Evolutionary conservation across 2,797 vertebrate species (phyloP), one percentile per base, ranked within the genome.

Genomic region (Fringilla coelebs): DNA sequence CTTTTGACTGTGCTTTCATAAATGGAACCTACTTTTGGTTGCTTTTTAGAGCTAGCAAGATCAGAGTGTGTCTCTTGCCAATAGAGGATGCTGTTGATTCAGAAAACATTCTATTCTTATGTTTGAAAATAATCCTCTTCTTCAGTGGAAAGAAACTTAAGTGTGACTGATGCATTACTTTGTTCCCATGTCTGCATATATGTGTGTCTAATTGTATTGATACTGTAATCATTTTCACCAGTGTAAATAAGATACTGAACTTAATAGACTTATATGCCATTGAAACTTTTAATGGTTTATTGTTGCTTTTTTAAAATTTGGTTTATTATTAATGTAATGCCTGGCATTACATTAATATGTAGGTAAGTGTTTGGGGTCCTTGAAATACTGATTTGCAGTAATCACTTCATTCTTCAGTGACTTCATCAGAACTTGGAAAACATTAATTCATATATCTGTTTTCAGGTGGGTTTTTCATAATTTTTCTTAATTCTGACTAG

Each of bases 51-150:
- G 46, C 43, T 62, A 26, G 45, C 43, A 52, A 38, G 62, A 51
- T 25, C n/a, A 62, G n/a, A 38, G 31, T 8, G 12, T 3, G 0
- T 16, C 26, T 65, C 9, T 91, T 91, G 80, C 91, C 89, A 4
- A 28, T 26, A 94, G 96, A 88, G 95, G 94, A 84, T 70, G 80
- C 96, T 96, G 67, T 51, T 94, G 85, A 67, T 38, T 74, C 52
- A 88, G 55, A 40, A 92, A 93, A 73, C 43, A 19, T 43, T 36
- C 36, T 54, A 1, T 31, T 40, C 46, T 52, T 36, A 15, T 63
- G 43, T 51, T 36, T n/a, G 32, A 63, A 86, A 40, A 32, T 54
- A 45, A 25, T 45, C 7, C 43, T 41, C 7, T 40, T 60, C 29
- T 68, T 72, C 32, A 24, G 17, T 24, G 25, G 54, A 66, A 52